Base-by-base conservation (phyloP, 2,113 vertebrate species). In the Clarias magur region DNA sequence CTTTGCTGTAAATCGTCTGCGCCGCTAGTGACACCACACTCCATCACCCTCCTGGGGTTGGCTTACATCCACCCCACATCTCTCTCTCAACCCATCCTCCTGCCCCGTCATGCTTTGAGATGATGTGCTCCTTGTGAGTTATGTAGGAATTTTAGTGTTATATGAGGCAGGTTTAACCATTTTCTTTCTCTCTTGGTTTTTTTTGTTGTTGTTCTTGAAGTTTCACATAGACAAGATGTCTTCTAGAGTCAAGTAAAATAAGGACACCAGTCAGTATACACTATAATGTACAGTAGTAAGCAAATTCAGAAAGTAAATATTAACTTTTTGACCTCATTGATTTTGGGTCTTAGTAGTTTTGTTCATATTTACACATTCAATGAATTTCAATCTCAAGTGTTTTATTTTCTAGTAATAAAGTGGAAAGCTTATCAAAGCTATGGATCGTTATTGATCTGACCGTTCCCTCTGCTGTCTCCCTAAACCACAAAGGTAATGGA, bases 1-100 rank as follows among this genome's bases (percentile, higher is more conserved):
- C 96, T 96, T 96, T 94, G 95, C 97, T 96, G 97, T 99, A 99
- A 99, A 99, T 99, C 96, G 78, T 90, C 96, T 89, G 95, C 93
- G 95, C 97, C 96, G 96, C 95, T 96, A 95, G 96, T 97, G 98
- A 99, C 98, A 97, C 96, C 96, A 96, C 97, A 97, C 96, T 99
- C 97, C 96, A 99, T 99, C 98, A 99, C 94, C 96, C 93, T 93
- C 91, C 89, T 56, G 38, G 85, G 85, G 78, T 80, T 84, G 85
- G 76, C 89, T 87, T 85, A 65, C 89, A 88, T 85, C 89, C 85
- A 67, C 82, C 82, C 85, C 85, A 85, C 84, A 60, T 85, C 83
- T 80, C 76, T 79, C 78, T 80, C 85, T 78, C 85, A 81, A 68
- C 85, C 85, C 70, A 5, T 80, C 83, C 80, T 85, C 89, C 83